Evolutionary conservation across 2,113 vertebrate species (phyloP).

Genomic region (Pogonocichla stellata): DNA sequence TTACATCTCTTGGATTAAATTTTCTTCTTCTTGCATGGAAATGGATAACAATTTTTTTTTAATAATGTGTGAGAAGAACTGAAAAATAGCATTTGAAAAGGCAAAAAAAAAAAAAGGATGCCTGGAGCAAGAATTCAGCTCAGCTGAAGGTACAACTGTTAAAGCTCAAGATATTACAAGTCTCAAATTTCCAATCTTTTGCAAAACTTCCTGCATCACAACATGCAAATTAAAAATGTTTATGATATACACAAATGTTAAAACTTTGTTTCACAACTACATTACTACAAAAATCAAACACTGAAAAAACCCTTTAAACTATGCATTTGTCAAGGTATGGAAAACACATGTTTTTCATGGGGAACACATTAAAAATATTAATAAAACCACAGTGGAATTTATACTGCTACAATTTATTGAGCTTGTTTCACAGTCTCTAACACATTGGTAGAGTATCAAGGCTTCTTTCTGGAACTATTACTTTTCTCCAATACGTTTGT

Average conservation of each 20-base stretch:
- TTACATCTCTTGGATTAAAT: not conserved
- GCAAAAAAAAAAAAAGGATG: not conserved
- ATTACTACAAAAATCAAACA: slow-evolving; percentile 44
- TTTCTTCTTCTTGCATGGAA: not conserved
- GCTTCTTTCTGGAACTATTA: slow-evolving; percentile 32
- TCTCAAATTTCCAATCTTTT: slow-evolving; percentile 33
- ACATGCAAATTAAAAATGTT: slow-evolving; percentile 20
- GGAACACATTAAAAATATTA: slow-evolving; percentile 70
- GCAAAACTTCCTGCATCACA: not conserved
- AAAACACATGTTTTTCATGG: slow-evolving; percentile 74
- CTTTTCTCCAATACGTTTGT: slow-evolving; percentile 40
- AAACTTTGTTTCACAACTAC: slow-evolving; percentile 44
- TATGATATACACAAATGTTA: slow-evolving; percentile 35
- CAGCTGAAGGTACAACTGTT: not conserved
- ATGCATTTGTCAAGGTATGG: slow-evolving; percentile 63
- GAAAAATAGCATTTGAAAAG: not conserved
- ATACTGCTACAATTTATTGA: slow-evolving; percentile 60
- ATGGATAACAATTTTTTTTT: not conserved
- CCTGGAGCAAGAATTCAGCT: not conserved
- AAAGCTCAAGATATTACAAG: not conserved
- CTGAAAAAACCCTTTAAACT: not conserved
- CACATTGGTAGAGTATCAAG: not conserved
- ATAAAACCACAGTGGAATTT: slow-evolving; percentile 67
- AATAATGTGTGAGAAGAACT: not conserved
- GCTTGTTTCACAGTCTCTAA: slow-evolving; percentile 32